Conservation (phyloP, 37 sponge, comb jelly and placozoan genomes). For the Bolinopsis microptera region DNA sequence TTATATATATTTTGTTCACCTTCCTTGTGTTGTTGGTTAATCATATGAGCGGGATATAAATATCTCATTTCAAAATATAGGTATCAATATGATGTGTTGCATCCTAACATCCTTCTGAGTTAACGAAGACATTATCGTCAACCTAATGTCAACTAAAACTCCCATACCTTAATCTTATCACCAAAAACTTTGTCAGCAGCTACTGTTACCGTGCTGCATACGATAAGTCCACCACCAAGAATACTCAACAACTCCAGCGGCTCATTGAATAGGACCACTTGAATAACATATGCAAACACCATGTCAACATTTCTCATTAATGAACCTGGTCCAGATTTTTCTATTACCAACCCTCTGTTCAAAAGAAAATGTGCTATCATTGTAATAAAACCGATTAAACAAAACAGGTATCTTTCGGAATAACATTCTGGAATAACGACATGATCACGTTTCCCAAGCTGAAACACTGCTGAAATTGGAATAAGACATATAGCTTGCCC, state of each 20-base stretch:
- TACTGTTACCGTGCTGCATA: not conserved
- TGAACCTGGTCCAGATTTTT: conserved; percentile 52
- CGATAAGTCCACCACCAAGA: not conserved
- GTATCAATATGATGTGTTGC: too few species aligned
- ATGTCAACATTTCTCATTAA: conserved; percentile 28
- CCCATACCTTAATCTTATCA: not conserved
- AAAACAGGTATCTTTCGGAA: not conserved
- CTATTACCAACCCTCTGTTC: conserved; percentile 7
- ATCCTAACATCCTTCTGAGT: too few species aligned
- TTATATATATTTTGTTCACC: too few species aligned
- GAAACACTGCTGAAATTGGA: not conserved
- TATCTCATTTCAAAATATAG: too few species aligned
- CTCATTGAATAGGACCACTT: not conserved
- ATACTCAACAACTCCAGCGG: not conserved
- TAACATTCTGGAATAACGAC: not conserved
- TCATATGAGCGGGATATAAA: too few species aligned
- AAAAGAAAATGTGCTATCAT: not conserved
- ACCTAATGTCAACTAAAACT: too few species aligned
- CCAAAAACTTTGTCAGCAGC: not conserved
- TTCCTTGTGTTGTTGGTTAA: too few species aligned
- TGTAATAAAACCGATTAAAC: not conserved
- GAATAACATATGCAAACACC: conserved; percentile 23
- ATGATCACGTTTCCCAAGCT: not conserved
- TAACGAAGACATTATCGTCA: too few species aligned
- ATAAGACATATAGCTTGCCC: not conserved